Base-by-base conservation (phyloP, 2,113 vertebrate genomes). In the Laticauda laticaudata region DNA sequence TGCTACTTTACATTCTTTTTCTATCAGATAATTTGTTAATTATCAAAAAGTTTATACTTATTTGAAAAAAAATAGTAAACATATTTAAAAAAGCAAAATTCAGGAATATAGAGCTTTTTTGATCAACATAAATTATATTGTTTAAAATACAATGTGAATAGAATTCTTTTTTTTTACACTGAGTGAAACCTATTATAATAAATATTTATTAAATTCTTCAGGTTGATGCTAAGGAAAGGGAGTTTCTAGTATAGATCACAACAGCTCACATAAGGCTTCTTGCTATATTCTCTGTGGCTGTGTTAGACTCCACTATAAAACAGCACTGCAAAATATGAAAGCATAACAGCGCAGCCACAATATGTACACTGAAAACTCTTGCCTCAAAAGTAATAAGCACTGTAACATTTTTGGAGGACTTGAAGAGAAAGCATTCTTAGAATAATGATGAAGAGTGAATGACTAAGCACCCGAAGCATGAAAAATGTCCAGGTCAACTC, bases 401-500 rank as follows among this genome's bases (percentile, higher is more conserved):
- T 96, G 34, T 21, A 95, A 51, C 48, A 91, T 94, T 97, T 96
- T 95, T 91, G 56, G 95, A 86, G 88, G 94, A 92, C 95, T 95
- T 93, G 95, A 45, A 57, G 95, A 95, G 94, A 96, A 96, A 93
- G 93, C 92, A 29, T 93, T 94, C 87, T 92, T 95, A 95, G 95
- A 96, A 95, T 97, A 97, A 94, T 91, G 96, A 94, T 23, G 75
- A 95, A 97, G 90, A 89, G 88, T 96, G 95, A 92, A 96, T 97
- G 97, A 98, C 97, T 97, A 97, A 98, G 97, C 96, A 97, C 95
- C 95, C 51, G 95, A 97, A 98, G 95, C 92, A 97, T 98, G 97
- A 98, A 98, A 97, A 98, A 98, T 97, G 97, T 97, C 96, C 94
- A 97, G 97, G 97, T 97, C 97, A 98, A 97, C 97, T 97, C 97